Conservation (phyloP, 2,888 invertebrate genomes). For the Drosophila quasianomalipes region DNA sequence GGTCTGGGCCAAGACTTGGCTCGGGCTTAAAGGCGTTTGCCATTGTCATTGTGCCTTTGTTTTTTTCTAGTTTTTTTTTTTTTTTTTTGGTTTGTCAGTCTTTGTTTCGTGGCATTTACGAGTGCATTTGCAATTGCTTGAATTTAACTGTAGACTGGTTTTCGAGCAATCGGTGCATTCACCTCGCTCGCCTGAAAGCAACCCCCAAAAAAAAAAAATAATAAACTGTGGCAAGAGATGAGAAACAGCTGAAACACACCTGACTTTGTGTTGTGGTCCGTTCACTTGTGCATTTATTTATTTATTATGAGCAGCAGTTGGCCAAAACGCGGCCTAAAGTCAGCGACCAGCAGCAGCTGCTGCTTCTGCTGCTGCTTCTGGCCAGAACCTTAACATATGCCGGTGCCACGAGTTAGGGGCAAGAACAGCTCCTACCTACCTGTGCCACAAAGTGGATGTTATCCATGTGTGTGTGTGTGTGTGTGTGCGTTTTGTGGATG, state of each 20-base stretch:
- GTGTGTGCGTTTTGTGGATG: slow-evolving; percentile 9
- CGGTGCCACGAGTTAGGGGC: slow-evolving; percentile 33
- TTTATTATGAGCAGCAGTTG: slow-evolving; percentile 54
- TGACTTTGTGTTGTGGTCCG: slow-evolving; percentile 55
- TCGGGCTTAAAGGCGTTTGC: slow-evolving; percentile 38
- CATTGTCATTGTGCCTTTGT: slow-evolving; percentile 63
- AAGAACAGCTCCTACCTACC: slow-evolving; percentile 43
- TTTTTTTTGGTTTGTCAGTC: neutral
- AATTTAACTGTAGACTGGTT: slow-evolving; percentile 56
- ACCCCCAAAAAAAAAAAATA: slow-evolving; percentile 51
- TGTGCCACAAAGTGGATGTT: slow-evolving; percentile 48
- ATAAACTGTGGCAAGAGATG: neutral
- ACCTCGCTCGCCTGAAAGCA: slow-evolving; percentile 67
- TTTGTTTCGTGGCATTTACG: slow-evolving; percentile 34
- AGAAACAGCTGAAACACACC: slow-evolving; percentile 55
- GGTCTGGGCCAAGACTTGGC: slow-evolving; percentile 24
- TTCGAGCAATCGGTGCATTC: slow-evolving; percentile 59
- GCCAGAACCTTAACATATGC: slow-evolving; percentile 41
- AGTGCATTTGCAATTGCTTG: slow-evolving; percentile 65
- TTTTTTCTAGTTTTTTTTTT: neutral
- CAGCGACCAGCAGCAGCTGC: slow-evolving; percentile 46
- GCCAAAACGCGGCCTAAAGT: slow-evolving; percentile 12
- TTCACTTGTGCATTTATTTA: slow-evolving; percentile 41
- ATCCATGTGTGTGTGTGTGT: slow-evolving; percentile 4
- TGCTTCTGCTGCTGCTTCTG: slow-evolving; percentile 30